phyloP scores from a whole-genome alignment of 2,113 vertebrate species.

The Corythornis vintsioides region DNA sequence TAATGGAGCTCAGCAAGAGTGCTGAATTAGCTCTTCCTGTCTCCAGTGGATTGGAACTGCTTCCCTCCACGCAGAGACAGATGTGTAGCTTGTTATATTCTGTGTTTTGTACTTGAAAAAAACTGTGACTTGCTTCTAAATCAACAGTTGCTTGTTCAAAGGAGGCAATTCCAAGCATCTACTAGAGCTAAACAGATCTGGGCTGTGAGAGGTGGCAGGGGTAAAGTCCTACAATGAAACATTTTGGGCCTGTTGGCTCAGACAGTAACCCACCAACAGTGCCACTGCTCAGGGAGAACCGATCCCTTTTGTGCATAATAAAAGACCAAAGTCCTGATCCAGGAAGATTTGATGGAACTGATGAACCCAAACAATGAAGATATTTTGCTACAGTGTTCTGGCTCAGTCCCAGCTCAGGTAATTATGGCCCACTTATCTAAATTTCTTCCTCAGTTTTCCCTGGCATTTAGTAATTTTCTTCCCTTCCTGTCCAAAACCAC shows the following conservation, averaged over 20 bases:
- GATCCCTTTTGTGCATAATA: not conserved
- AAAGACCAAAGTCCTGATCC: not conserved
- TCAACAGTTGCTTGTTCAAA: constrained; percentile 21
- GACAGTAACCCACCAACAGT: not conserved
- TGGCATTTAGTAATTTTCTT: constrained; percentile 33
- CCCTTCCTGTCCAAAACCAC: not conserved
- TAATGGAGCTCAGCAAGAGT: constrained; percentile 57
- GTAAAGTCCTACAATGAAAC: not conserved
- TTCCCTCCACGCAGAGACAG: constrained; percentile 19
- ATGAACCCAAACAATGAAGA: not conserved
- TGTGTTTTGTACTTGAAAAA: not conserved
- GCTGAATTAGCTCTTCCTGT: constrained; percentile 62
- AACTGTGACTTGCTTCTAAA: not conserved
- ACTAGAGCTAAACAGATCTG: not conserved
- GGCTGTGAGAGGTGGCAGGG: not conserved
- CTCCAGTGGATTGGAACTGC: constrained; percentile 50
- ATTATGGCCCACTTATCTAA: constrained; percentile 40
- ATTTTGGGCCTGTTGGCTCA: not conserved
- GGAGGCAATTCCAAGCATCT: not conserved
- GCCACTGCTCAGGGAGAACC: not conserved
- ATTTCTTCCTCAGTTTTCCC: constrained; percentile 54
- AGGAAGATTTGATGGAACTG: not conserved
- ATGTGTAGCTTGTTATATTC: not conserved
- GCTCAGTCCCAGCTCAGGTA: constrained; percentile 33
- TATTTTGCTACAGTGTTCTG: not conserved